Evolutionary conservation across 2,113 vertebrate genomes (phyloP).

Genomic region (Amblyopsis rosae): DNA sequence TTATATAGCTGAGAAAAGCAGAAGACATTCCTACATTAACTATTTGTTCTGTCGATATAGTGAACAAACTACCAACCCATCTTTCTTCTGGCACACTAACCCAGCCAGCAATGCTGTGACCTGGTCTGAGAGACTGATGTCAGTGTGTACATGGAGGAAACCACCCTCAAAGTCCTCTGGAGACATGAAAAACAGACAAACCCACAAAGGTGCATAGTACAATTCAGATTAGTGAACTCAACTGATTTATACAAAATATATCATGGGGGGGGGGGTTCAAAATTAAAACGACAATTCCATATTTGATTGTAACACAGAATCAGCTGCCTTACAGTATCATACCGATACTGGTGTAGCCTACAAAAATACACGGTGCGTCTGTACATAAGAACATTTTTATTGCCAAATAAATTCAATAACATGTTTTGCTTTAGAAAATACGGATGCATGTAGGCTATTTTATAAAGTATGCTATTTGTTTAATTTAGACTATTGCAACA

Average conservation of each 20-base stretch:
- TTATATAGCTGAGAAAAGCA: neutral
- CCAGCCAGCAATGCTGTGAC: constrained; percentile 82
- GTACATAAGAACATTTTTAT: neutral
- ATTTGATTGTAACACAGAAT: too few relatives aligned
- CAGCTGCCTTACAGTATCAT: too few relatives aligned
- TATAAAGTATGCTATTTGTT: too few relatives aligned
- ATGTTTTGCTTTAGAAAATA: too few relatives aligned
- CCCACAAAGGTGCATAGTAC: constrained; percentile 3
- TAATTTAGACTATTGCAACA: too few relatives aligned
- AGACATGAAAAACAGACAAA: constrained; percentile 73
- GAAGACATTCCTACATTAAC: too few relatives aligned
- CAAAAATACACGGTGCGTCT: neutral
- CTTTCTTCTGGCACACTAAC: constrained; percentile 88
- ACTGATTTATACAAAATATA: constrained; percentile 8
- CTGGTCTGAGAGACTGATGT: constrained; percentile 77
- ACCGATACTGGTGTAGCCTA: too few relatives aligned
- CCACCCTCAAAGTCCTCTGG: constrained; percentile 83
- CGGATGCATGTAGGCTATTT: too few relatives aligned
- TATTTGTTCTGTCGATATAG: neutral
- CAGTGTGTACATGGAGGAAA: constrained; percentile 82
- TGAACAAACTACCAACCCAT: constrained; percentile 76
- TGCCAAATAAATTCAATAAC: too few relatives aligned
- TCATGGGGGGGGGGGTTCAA: constrained; percentile 60
- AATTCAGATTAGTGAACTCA: constrained; percentile 5
- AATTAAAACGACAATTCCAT: too few relatives aligned